A percentile compares a stretch with the other conserved stretches of the same genome.
Evolutionary conservation across 2,113 vertebrate species (phyloP).

Genomic region (Lethenteron reissneri): DNA sequence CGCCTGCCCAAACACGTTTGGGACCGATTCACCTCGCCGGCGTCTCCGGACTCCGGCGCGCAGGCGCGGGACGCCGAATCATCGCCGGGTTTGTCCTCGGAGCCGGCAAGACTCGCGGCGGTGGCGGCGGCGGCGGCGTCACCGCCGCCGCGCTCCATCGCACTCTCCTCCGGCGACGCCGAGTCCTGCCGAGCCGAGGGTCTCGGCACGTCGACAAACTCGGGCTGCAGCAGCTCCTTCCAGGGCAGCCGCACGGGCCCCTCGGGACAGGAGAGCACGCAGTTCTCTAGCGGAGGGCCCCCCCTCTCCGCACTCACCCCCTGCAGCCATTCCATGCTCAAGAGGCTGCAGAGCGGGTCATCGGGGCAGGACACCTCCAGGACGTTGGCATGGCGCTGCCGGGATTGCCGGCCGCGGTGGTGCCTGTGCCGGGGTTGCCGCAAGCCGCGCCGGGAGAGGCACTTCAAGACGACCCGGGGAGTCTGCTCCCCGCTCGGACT

Average conservation of each 20-base stretch:
- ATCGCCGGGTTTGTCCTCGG: too few species aligned
- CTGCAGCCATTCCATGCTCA: slow-evolving; percentile 40
- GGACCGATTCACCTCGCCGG: too few species aligned
- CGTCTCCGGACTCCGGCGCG: too few species aligned
- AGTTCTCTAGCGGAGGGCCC: slow-evolving; percentile 26
- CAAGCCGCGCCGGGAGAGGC: slow-evolving; percentile 33
- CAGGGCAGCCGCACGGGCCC: slow-evolving; percentile 38
- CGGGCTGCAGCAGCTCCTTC: slow-evolving; percentile 36
- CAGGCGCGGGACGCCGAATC: too few species aligned
- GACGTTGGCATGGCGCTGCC: slow-evolving; percentile 13
- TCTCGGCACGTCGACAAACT: slow-evolving; percentile 28
- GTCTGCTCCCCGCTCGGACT: slow-evolving; percentile 30
- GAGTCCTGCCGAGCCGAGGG: slow-evolving; percentile 9
- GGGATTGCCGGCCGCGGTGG: too few species aligned
- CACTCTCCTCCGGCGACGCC: background rate
- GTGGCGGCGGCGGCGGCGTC: too few species aligned
- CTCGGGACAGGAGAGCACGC: slow-evolving; percentile 38
- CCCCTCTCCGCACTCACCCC: slow-evolving; percentile 27
- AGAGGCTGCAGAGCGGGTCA: slow-evolving; percentile 32
- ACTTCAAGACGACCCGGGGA: slow-evolving; percentile 36
- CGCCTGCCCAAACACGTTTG: too few species aligned
- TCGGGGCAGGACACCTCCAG: slow-evolving; percentile 32
- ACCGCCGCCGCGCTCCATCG: too few species aligned
- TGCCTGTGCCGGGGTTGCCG: too few species aligned
- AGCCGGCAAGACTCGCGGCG: too few species aligned